Base-by-base conservation (phyloP, 1,140 invertebrate species). In the Triops cancriformis region DNA sequence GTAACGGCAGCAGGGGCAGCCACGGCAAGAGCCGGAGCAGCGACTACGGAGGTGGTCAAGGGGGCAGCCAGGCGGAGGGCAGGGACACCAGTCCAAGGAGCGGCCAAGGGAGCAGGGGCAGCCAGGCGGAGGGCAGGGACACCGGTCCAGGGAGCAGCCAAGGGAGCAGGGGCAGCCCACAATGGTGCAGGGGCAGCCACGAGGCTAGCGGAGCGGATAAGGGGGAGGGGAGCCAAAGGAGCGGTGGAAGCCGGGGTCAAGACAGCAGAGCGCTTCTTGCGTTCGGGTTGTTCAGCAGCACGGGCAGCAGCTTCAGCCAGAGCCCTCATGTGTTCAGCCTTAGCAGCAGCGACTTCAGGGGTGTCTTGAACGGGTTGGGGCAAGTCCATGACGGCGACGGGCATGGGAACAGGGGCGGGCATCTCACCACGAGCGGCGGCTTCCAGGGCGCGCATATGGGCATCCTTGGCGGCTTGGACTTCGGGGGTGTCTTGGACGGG, bases 51-150 rank as follows among this genome's bases (percentile, higher is more conserved):
- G n/a, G n/a, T n/a, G n/a, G n/a, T n/a, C n/a, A n/a, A n/a, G n/a
- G n/a, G n/a, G n/a, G n/a, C n/a, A n/a, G n/a, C n/a, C n/a, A n/a
- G n/a, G n/a, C n/a, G n/a, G n/a, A n/a, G n/a, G n/a, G n/a, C n/a
- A n/a, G n/a, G n/a, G n/a, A n/a, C n/a, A n/a, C n/a, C n/a, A n/a
- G n/a, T n/a, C n/a, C n/a, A n/a, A n/a, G 80, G 23, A 76, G 27
- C 78, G 80, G 84, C 83, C 42, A 78, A 80, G 27, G 79, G 79
- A 51, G 81, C 81, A 80, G 80, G 79, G 45, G 81, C 81, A 80
- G 80, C 84, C 79, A 81, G 80, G 79, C 79, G 82, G 80, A 81
- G 73, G 27, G 77, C 73, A 74, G 80, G 75, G 72, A 78, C 77
- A 72, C 79, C 23, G 76, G 76, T 77, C 41, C 76, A 73, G 84